Base-by-base conservation (phyloP, 2,888 invertebrate species). In the Boloria selene region DNA sequence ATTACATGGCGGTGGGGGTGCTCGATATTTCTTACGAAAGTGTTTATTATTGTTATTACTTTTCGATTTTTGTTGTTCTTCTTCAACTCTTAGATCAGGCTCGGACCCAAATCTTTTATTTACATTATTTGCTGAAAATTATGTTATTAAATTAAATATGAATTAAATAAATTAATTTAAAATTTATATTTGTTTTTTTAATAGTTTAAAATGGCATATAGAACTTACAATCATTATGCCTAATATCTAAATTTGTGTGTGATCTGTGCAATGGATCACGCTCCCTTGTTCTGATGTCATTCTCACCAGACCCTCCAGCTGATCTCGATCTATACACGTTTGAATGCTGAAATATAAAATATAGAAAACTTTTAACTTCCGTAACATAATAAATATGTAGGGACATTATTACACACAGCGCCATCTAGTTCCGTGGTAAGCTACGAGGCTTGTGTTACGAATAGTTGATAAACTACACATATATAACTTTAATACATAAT, bases 11-110 rank as follows among this genome's bases (percentile, higher is more conserved):
- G 96, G 95, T 67, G 94, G 93, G 17, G 96, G 96, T 3, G 96
- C 96, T 89, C 95, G 94, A 80, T 96, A 96, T 85, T 96, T 96
- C 81, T 96, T 95, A 76, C 95, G 95, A 77, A 95, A 95, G 65
- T 94, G 93, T 84, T 88, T 90, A 68, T 88, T 90, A 68, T 85
- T 88, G 64, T 81, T 85, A 73, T 76, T 81, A 63, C 53, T 69
- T 79, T 80, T 84, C 66, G 79, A 74, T 67, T 88, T 88, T 60
- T 86, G 81, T 68, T 78, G 85, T 71, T 91, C 90, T 69, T 92
- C 88, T 78, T 89, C 87, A 71, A 84, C 79, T 51, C 92, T 84
- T 47, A 96, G 86, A 83, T 96, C 96, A 17, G 96, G 96, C 79
- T 96, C 96, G 59, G 96, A 96, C 59, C 95, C 95, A 81, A 95